Conservation (phyloP, 2,797 vertebrate genomes). For the Acanthornis magna region DNA sequence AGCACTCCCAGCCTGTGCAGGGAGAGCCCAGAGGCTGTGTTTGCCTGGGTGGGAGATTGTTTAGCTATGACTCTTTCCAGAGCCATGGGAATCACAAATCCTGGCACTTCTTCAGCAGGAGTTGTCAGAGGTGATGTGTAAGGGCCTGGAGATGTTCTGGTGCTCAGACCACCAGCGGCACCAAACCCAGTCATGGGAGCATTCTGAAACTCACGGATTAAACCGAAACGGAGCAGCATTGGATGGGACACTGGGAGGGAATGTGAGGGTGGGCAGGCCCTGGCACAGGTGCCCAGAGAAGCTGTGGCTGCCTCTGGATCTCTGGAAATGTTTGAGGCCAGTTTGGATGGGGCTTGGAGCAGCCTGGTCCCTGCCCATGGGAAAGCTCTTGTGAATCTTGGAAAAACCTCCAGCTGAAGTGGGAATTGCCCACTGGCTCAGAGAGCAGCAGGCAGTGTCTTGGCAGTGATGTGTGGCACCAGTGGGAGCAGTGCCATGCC, state of each 20-base stretch:
- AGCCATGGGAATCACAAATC: neutral
- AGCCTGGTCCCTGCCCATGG: neutral
- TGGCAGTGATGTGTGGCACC: accelerated
- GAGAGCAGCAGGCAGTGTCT: neutral
- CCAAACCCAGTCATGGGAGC: accelerated
- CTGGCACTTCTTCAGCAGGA: neutral
- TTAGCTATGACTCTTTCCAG: neutral
- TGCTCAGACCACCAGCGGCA: neutral
- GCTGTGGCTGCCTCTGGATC: neutral
- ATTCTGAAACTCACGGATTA: neutral
- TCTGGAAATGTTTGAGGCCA: neutral
- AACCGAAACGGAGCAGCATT: neutral
- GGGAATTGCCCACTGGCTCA: accelerated
- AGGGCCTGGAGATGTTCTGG: neutral
- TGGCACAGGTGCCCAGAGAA: neutral
- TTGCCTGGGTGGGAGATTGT: neutral
- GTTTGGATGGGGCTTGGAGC: neutral
- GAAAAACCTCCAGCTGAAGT: neutral
- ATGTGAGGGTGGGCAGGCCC: neutral
- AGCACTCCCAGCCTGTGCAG: neutral
- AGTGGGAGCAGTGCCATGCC: neutral
- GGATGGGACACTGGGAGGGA: neutral
- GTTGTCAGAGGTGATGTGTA: accelerated
- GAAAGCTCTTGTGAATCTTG: neutral
- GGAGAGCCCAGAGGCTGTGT: neutral